Conservation (phyloP, 2,797 vertebrate species). For the Microctenopoma stevenorrisi region DNA sequence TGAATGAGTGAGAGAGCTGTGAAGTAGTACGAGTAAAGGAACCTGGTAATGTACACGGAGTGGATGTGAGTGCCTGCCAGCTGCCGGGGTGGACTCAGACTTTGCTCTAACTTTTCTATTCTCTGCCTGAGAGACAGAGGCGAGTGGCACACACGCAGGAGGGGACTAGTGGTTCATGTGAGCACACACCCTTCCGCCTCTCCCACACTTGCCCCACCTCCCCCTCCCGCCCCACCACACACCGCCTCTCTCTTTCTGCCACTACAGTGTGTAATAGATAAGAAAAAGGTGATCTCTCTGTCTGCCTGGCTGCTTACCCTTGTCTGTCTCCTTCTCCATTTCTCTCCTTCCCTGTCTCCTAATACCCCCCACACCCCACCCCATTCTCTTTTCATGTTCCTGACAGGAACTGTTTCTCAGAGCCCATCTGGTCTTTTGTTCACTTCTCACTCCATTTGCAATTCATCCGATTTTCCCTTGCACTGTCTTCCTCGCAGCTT, state of each 20-base stretch:
- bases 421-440: conserved; percentile 82
- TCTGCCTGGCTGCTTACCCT: conserved; percentile 50
- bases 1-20: conserved; percentile 46
- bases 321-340: conserved; percentile 17
- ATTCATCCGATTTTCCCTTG: conserved; percentile 53
- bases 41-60: conserved; percentile 55
- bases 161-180: conserved; percentile 78
- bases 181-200: conserved; percentile 84
- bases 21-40: conserved; percentile 19
- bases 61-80: conserved; percentile 58
- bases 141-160: conserved; percentile 73
- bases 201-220: conserved; percentile 74
- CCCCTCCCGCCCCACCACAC: conserved; percentile 53
- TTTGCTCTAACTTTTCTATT: conserved; percentile 79
- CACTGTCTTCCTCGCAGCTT: conserved; percentile 24
- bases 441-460: conserved; percentile 55
- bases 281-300: conserved; percentile 57
- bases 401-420: conserved; percentile 66
- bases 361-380: background rate
- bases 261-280: conserved; percentile 42
- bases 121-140: conserved; percentile 64
- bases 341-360: conserved; percentile 11
- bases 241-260: conserved; percentile 35
- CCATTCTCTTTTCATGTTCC: conserved; percentile 46
- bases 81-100: conserved; percentile 68